Conservation (phyloP, 30 jellyfish, hydroid and myxozoan species). For the Haliclystus octoradiatus region DNA sequence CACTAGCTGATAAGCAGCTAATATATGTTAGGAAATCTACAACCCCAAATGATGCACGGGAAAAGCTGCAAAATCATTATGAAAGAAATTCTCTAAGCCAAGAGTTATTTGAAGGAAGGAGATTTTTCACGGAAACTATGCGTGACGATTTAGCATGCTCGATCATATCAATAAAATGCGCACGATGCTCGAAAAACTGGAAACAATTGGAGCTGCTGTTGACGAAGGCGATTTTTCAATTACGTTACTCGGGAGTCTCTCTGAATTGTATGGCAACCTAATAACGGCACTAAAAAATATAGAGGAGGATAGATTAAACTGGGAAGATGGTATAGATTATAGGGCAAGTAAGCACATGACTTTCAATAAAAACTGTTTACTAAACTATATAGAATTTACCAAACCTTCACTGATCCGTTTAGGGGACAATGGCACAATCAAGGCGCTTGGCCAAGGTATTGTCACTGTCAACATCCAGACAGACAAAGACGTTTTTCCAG, state of each 20-base stretch:
- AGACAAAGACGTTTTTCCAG: no score
- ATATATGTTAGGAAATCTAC: conserved; percentile 25
- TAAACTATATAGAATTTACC: no score
- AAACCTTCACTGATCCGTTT: no score
- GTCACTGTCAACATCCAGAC: no score
- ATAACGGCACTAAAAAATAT: no score
- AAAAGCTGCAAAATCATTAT: conserved; percentile 22
- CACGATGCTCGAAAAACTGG: conserved; percentile 20
- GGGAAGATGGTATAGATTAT: no score
- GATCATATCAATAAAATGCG: conserved; percentile 19
- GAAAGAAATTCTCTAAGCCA: conserved; percentile 13
- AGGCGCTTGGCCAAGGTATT: no score
- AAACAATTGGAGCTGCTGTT: conserved; percentile 28
- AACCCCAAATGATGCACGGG: conserved; percentile 32
- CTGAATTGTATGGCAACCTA: no score
- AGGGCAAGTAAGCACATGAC: no score
- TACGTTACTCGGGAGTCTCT: conserved; percentile 15
- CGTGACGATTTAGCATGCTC: conserved; percentile 14
- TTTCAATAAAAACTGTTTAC: no score
- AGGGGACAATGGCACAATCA: no score
- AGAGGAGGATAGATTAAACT: no score
- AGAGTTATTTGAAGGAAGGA: conserved; percentile 12
- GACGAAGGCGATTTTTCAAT: conserved; percentile 19
- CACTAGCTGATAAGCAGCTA: conserved; percentile 13
- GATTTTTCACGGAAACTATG: conserved; percentile 20